These are phyloP conservation scores for Decapterus maruadsi DNA, from an alignment of 2,797 vertebrate species.

Conservation along the genomic window DNA sequence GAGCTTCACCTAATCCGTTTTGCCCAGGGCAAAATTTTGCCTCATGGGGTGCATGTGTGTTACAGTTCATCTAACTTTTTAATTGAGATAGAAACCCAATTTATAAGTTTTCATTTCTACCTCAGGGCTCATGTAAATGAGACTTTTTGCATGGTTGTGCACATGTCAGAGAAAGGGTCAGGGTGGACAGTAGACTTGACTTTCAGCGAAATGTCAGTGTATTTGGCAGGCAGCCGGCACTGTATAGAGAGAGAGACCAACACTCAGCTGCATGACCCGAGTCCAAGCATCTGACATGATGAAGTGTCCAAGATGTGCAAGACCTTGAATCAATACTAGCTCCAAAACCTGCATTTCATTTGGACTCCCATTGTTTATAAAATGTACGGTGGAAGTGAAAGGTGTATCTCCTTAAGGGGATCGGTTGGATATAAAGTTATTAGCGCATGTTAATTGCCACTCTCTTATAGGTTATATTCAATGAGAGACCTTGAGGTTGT, in stretches of 20 bases:
- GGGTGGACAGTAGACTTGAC: slow-evolving; percentile 31
- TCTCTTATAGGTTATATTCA: slow-evolving; percentile 11
- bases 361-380: slow-evolving; percentile 10
- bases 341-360: background rate
- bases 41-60: slow-evolving; percentile 71
- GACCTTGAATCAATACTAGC: background rate
- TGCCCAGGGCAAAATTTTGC: slow-evolving; percentile 70
- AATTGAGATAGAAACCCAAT: slow-evolving; percentile 78
- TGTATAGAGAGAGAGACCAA: background rate
- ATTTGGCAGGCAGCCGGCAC: slow-evolving; percentile 17
- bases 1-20: slow-evolving; percentile 77
- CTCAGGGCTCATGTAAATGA: slow-evolving; percentile 69
- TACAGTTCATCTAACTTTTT: slow-evolving; percentile 81
- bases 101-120: slow-evolving; percentile 75
- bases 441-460: slow-evolving; percentile 20
- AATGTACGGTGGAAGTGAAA: background rate
- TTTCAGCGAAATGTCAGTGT: slow-evolving; percentile 36
- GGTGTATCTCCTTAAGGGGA: slow-evolving; percentile 19
- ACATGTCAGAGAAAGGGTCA: slow-evolving; percentile 33
- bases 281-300: slow-evolving; percentile 18
- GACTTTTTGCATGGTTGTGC: slow-evolving; percentile 50
- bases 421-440: slow-evolving; percentile 30
- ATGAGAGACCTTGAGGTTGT: slow-evolving; percentile 23
- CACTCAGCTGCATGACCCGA: slow-evolving; percentile 27
- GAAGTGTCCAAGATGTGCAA: slow-evolving; percentile 17